Percentiles rank a stretch among this genome's conserved stretches.
Evolutionary conservation across 1,140 invertebrate species (phyloP).

Genomic region (Drosophila athabasca): DNA sequence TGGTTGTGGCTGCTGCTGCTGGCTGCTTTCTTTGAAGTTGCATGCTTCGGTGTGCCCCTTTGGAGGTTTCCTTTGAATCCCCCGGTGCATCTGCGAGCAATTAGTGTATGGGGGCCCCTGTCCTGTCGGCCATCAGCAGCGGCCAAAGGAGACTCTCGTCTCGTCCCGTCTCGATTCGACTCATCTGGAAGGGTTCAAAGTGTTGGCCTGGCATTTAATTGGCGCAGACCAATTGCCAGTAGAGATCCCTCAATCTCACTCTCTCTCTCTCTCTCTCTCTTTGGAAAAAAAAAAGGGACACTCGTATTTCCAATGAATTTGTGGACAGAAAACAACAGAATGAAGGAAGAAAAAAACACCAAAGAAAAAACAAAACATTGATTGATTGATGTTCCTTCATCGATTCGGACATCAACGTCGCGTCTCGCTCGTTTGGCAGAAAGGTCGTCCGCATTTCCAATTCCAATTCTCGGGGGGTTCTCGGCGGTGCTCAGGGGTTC

Average conservation of each 20-base stretch:
- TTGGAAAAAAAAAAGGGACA: neutral
- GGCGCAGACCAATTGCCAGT: conserved; percentile 73
- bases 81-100: conserved; percentile 73
- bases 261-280: conserved; percentile 2
- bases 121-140: conserved; percentile 16
- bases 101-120: conserved; percentile 67
- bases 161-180: conserved; percentile 1
- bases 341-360: neutral
- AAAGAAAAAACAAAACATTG: conserved; percentile 49
- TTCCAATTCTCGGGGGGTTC: conserved; percentile 15
- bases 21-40: conserved; percentile 76
- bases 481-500: no score
- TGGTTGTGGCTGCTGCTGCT: conserved; percentile 25
- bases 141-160: neutral
- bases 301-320: conserved; percentile 67
- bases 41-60: conserved; percentile 77
- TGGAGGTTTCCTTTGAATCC: conserved; percentile 77
- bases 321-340: conserved; percentile 41
- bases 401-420: conserved; percentile 53
- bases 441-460: conserved; percentile 53
- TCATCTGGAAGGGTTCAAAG: conserved; percentile 65
- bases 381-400: conserved; percentile 73
- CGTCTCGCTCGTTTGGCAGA: conserved; percentile 57
- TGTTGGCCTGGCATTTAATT: conserved; percentile 80
- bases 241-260: neutral